Percentiles rank a stretch among this genome's conserved stretches.
These are phyloP conservation scores for Damaliscus lunatus DNA, from an alignment of 2,113 vertebrate genomes.

Conservation along the genomic window DNA sequence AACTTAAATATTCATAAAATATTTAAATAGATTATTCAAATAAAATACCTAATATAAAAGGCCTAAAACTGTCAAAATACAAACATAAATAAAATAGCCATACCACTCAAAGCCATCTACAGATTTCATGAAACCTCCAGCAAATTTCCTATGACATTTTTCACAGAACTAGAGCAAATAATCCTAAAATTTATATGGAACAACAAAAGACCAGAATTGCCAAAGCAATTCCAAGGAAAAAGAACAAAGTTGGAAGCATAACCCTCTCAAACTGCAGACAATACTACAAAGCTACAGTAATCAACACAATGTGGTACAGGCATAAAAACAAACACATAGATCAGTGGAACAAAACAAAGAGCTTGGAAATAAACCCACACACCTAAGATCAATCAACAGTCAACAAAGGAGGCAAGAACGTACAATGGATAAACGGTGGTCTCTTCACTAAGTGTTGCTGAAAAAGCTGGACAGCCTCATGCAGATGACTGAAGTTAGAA, in stretches of 20 bases:
- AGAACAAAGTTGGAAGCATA: background rate
- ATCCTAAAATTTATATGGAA: background rate
- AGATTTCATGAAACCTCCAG: background rate
- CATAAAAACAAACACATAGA: background rate
- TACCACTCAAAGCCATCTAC: background rate
- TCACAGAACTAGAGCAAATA: background rate
- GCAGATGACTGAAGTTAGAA: background rate
- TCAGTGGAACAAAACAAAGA: background rate
- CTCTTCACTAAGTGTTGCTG: background rate
- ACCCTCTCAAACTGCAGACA: background rate
- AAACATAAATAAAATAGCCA: background rate
- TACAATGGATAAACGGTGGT: background rate
- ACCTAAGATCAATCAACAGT: background rate
- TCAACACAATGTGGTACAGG: background rate
- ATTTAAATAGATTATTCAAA: background rate
- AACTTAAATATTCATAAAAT: background rate
- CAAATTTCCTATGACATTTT: background rate
- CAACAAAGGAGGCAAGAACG: background rate
- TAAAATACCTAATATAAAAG: background rate
- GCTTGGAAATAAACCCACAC: background rate
- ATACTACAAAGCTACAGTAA: background rate
- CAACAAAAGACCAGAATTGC: background rate
- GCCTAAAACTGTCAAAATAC: background rate
- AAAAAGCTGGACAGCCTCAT: background rate
- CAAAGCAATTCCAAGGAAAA: background rate